Conservation (phyloP, 2,888 invertebrate genomes). For the Eristalinus aeneus region DNA sequence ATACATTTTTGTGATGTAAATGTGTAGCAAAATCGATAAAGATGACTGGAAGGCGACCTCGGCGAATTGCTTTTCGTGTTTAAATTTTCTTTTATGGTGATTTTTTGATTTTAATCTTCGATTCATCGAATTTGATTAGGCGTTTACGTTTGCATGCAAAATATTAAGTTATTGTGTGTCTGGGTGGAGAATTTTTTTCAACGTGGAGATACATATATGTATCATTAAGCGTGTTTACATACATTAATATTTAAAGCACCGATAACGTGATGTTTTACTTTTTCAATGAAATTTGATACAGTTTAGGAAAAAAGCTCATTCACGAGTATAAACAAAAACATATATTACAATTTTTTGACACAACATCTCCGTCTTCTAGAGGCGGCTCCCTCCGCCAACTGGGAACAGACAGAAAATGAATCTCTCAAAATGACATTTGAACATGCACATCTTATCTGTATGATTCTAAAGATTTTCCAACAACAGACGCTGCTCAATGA, state of each 20-base stretch:
- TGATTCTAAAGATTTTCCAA: background rate
- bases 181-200: background rate
- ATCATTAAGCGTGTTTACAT: background rate
- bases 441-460: background rate
- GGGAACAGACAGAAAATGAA: background rate
- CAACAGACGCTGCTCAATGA: no score
- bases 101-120: constrained; percentile 58
- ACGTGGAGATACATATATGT: background rate
- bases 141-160: constrained; percentile 37
- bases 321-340: background rate
- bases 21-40: constrained; percentile 57
- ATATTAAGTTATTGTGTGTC: constrained; percentile 24
- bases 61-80: constrained; percentile 42
- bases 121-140: constrained; percentile 60
- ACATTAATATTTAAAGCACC: no score
- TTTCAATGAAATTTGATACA: background rate
- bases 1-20: constrained; percentile 31
- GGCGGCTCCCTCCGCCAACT: no score
- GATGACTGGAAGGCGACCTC: constrained; percentile 52
- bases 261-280: no score
- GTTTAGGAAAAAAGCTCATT: no score
- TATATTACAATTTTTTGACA: no score
- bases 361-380: no score
- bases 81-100: constrained; percentile 64
- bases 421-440: background rate